A percentile compares a stretch with the other conserved stretches of the same genome.
Conservation (phyloP, 2,888 invertebrate genomes). For the Thumatha senex region DNA sequence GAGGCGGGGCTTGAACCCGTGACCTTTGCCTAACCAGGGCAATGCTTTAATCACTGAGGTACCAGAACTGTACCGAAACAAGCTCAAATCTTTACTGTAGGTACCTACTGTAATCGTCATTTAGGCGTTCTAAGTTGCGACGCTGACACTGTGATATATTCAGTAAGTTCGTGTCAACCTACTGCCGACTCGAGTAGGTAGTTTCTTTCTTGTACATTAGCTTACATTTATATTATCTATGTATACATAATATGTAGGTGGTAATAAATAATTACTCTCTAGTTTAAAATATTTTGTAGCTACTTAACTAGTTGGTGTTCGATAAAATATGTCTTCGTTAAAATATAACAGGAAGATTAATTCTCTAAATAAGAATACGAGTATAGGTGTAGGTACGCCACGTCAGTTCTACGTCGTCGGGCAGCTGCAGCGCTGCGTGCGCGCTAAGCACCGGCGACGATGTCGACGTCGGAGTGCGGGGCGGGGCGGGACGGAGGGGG, state of each 20-base stretch:
- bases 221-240: not conserved
- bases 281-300: slow-evolving; percentile 56
- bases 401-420: slow-evolving; percentile 7
- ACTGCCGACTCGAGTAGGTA: not conserved
- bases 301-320: slow-evolving; percentile 77
- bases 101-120: too few species aligned
- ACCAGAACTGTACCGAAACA: too few species aligned
- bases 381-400: slow-evolving; percentile 7
- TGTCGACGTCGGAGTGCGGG: too few species aligned
- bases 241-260: slow-evolving; percentile 7
- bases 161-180: not conserved
- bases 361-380: slow-evolving; percentile 25
- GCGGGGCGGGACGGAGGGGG: too few species aligned
- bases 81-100: too few species aligned
- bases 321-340: slow-evolving; percentile 68
- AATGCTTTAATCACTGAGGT: too few species aligned
- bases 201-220: not conserved
- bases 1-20: too few species aligned
- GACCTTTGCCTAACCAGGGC: too few species aligned
- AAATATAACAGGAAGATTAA: slow-evolving; percentile 38
- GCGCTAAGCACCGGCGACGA: slow-evolving; percentile 15
- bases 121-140: too few species aligned
- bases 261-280: slow-evolving; percentile 31
- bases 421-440: slow-evolving; percentile 15
- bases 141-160: too few species aligned